A percentile compares a stretch with the other conserved stretches of the same genome.
These are phyloP conservation scores for Drosophila lacicola DNA, from an alignment of 2,888 invertebrate species.

Conservation along the genomic window DNA sequence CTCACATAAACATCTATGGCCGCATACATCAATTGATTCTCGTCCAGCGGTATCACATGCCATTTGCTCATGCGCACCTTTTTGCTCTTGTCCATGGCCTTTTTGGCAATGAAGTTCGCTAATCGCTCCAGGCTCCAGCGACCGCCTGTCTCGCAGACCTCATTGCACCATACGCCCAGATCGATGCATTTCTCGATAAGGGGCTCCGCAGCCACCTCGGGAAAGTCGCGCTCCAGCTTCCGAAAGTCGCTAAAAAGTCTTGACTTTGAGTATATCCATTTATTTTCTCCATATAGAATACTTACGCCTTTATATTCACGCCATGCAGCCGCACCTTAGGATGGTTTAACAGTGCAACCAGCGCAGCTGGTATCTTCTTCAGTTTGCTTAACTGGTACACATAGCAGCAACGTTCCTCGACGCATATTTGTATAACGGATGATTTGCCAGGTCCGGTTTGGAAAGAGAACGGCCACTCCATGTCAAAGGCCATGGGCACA, in stretches of 20 bases:
- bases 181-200: slow-evolving; percentile 88
- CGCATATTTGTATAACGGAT: slow-evolving; percentile 88
- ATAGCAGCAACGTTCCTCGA: slow-evolving; percentile 86
- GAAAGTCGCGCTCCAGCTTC: slow-evolving; percentile 88
- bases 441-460: slow-evolving; percentile 87
- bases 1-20: slow-evolving; percentile 89
- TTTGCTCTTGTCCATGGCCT: slow-evolving; percentile 86
- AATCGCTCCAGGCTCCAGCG: slow-evolving; percentile 88
- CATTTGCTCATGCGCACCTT: slow-evolving; percentile 88
- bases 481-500: slow-evolving; percentile 88
- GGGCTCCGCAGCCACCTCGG: slow-evolving; percentile 86
- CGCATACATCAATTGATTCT: slow-evolving; percentile 87
- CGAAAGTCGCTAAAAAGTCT: slow-evolving; percentile 86
- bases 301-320: slow-evolving; percentile 88
- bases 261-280: neutral
- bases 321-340: slow-evolving; percentile 87
- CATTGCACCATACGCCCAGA: slow-evolving; percentile 87
- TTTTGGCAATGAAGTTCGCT: slow-evolving; percentile 86
- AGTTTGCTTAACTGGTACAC: slow-evolving; percentile 87
- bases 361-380: slow-evolving; percentile 86
- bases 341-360: slow-evolving; percentile 86
- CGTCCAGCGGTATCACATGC: slow-evolving; percentile 87
- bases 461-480: slow-evolving; percentile 89
- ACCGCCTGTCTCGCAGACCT: slow-evolving; percentile 85
- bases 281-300: neutral